Evolutionary conservation across 2,888 invertebrate genomes (phyloP).

Genomic region (Mythimna pallens): DNA sequence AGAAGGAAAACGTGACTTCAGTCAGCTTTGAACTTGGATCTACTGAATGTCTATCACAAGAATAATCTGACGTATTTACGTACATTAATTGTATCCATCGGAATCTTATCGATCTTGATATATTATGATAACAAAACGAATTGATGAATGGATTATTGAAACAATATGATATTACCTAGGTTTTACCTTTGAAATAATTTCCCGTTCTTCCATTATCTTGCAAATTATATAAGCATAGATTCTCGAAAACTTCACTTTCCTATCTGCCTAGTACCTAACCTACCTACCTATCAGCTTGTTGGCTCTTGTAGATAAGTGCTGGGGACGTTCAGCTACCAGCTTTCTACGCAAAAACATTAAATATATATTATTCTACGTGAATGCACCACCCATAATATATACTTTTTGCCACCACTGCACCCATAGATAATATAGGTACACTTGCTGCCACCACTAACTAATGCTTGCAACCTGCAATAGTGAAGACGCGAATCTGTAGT

Average conservation of each 20-base stretch:
- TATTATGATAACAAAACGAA: constrained; percentile 28
- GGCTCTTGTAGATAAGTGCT: too few relatives aligned
- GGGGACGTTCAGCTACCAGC: too few relatives aligned
- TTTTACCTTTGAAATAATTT: not conserved
- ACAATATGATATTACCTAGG: not conserved
- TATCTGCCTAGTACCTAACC: not conserved
- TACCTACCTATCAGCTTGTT: too few relatives aligned
- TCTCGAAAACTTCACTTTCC: not conserved
- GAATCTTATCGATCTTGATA: constrained; percentile 31
- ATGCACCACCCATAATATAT: too few relatives aligned
- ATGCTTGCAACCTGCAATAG: too few relatives aligned
- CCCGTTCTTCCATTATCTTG: not conserved
- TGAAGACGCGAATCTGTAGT: too few relatives aligned
- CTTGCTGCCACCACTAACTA: too few relatives aligned
- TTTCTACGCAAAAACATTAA: too few relatives aligned
- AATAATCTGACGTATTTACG: constrained; percentile 7
- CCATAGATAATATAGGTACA: too few relatives aligned
- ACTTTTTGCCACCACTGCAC: too few relatives aligned
- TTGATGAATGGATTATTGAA: constrained; percentile 15
- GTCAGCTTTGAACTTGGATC: constrained; percentile 17
- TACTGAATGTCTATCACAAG: constrained; percentile 2
- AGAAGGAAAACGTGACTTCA: constrained; percentile 19
- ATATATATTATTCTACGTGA: too few relatives aligned
- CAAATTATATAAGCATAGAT: too few relatives aligned
- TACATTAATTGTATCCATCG: constrained; percentile 9